Evolutionary conservation across 1,140 invertebrate species (phyloP), one percentile per base, ranked within the genome.

Genomic region (Marisa cornuarietis): DNA sequence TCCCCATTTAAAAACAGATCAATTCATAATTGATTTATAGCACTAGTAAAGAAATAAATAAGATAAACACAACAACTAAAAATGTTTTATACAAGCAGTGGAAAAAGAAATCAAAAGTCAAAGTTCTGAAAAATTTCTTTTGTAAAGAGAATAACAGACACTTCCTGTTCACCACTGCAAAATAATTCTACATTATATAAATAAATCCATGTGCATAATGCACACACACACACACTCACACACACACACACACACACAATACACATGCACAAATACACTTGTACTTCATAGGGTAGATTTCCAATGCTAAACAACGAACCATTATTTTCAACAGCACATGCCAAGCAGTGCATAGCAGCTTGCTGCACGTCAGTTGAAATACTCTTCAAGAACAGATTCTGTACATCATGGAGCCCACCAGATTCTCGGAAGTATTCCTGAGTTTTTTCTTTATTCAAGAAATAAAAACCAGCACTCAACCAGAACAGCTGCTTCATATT

Each of bases 271-370:
- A 63, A n/a, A 63, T 63, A 63, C 7, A 63, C n/a, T 20, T 63
- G n/a, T 63, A 63, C 18, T 63, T n/a, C 4, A n/a, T n/a, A 63
- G 2, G 3, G 7, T 63, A 6, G 26, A 68, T 22, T 68, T 11
- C 11, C 11, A 11, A 68, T 18, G 22, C n/a, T 68, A 68, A 11
- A 52, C 20, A 76, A 42, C 62, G 13, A 24, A 78, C 76, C 76
- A 71, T 78, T 26, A 71, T 78, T 78, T 52, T 78, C 76, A 0
- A 78, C 51, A 31, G 76, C 76, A 71, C 76, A 78, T 24, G 76
- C 76, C 20, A 78, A 51, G 58, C 76, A 78, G 51, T 58, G 71
- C 61, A 78, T 54, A 58, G 26, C 54, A 31, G 66, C 42, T 49
- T 78, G 76, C 52, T 52, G 65, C 7, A 78, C 52, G 10, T 52